Percentiles rank a stretch among this genome's conserved stretches.
phyloP scores from a whole-genome alignment of 2,888 invertebrate species.

The Rhogogaster chlorosoma region DNA sequence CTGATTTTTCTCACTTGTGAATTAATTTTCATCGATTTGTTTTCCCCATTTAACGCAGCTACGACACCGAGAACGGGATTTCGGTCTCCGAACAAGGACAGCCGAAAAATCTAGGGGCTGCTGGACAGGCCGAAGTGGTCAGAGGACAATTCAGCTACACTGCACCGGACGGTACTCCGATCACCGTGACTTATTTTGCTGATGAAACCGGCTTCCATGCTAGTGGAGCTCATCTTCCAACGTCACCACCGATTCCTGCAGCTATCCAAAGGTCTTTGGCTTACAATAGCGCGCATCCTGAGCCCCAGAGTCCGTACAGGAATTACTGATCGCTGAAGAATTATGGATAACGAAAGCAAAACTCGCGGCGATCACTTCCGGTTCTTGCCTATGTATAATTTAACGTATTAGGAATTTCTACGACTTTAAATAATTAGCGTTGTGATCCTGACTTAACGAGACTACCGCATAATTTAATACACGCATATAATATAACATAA shows the following conservation, averaged over 20 bases:
- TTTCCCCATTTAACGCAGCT: slow-evolving; percentile 73
- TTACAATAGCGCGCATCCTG: slow-evolving; percentile 80
- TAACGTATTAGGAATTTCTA: neutral
- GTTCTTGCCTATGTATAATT: neutral
- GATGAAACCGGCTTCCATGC: slow-evolving; percentile 86
- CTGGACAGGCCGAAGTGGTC: slow-evolving; percentile 77
- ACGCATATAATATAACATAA: neutral
- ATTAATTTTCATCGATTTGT: slow-evolving; percentile 52
- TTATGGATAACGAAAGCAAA: neutral
- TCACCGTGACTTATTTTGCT: slow-evolving; percentile 83
- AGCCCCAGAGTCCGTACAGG: slow-evolving; percentile 75
- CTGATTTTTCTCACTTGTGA: neutral
- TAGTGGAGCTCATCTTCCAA: slow-evolving; percentile 88
- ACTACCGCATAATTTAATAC: slow-evolving; percentile 17
- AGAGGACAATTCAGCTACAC: slow-evolving; percentile 84
- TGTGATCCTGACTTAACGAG: slow-evolving; percentile 22
- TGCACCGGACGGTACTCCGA: slow-evolving; percentile 84
- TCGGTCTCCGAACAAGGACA: slow-evolving; percentile 81
- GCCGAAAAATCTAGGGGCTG: slow-evolving; percentile 79
- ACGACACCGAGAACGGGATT: slow-evolving; percentile 84
- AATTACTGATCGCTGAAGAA: slow-evolving; percentile 61
- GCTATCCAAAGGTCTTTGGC: slow-evolving; percentile 86
- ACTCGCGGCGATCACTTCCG: slow-evolving; percentile 23
- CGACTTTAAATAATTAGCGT: neutral
- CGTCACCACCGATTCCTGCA: slow-evolving; percentile 89